Conservation (phyloP, 1,140 invertebrate genomes). For the Belonocnema kinseyi region DNA sequence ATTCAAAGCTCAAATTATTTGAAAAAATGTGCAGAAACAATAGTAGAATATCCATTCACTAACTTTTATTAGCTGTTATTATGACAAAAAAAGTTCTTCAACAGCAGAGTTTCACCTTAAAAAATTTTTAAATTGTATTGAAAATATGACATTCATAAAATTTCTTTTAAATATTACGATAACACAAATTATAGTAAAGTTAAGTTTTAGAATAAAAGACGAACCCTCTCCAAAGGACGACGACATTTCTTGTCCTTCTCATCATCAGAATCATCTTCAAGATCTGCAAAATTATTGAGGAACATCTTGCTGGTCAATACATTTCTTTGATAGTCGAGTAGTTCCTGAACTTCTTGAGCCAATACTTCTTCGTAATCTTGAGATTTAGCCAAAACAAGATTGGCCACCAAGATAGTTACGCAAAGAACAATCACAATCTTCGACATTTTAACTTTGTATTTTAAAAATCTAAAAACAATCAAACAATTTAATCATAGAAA, state of each 20-base stretch:
- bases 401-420: neutral
- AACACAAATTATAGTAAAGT: no score
- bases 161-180: no score
- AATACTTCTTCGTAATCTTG: neutral
- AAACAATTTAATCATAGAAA: neutral
- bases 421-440: neutral
- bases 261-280: neutral
- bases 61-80: no score
- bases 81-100: no score
- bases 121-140: no score
- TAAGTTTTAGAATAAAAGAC: neutral
- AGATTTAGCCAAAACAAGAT: neutral
- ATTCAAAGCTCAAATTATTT: no score
- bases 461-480: neutral
- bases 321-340: conserved; percentile 12
- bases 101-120: no score
- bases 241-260: neutral
- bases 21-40: no score
- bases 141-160: no score
- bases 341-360: neutral
- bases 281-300: neutral
- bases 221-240: neutral
- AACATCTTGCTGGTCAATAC: neutral
- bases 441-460: neutral
- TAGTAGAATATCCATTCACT: no score